These are phyloP conservation scores for Acomys russatus DNA, from an alignment of 2,797 vertebrate genomes.

Conservation along the genomic window DNA sequence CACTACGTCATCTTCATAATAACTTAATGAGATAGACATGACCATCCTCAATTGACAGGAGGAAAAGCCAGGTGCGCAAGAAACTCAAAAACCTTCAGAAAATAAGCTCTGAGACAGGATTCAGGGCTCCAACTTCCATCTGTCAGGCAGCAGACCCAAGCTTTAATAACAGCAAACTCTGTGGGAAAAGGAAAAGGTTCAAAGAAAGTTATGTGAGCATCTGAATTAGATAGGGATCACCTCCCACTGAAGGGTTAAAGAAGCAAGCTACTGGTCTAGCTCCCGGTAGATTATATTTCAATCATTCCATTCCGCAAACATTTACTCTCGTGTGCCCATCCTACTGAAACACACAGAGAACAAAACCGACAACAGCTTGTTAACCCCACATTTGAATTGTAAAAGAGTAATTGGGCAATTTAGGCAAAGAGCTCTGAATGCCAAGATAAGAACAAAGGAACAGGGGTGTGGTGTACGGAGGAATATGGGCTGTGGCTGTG, in stretches of 20 bases:
- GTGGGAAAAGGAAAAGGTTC: constrained; percentile 25
- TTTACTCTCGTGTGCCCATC: not conserved
- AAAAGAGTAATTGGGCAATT: constrained; percentile 57
- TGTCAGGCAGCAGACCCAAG: not conserved
- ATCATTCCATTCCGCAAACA: constrained; percentile 57
- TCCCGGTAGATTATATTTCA: not conserved
- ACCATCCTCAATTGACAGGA: not conserved
- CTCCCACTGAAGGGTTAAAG: not conserved
- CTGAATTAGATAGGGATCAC: not conserved
- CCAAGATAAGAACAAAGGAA: constrained; percentile 41
- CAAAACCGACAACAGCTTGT: constrained; percentile 5
- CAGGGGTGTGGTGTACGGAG: not conserved
- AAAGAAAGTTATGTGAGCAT: not conserved
- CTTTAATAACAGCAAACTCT: not conserved
- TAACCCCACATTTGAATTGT: constrained; percentile 58
- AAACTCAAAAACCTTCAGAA: constrained; percentile 16
- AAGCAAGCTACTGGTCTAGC: not conserved
- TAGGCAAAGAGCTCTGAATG: not conserved
- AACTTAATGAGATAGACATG: not conserved
- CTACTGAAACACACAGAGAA: constrained; percentile 4
- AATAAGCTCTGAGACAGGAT: not conserved
- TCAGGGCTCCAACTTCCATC: not conserved
- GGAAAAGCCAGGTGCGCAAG: not conserved
- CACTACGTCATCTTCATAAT: not conserved
- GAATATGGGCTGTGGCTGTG: not conserved